Percentiles rank a stretch among this genome's conserved stretches.
These are phyloP conservation scores for Eublepharis macularius DNA, from an alignment of 2,113 vertebrate genomes.

Conservation along the genomic window DNA sequence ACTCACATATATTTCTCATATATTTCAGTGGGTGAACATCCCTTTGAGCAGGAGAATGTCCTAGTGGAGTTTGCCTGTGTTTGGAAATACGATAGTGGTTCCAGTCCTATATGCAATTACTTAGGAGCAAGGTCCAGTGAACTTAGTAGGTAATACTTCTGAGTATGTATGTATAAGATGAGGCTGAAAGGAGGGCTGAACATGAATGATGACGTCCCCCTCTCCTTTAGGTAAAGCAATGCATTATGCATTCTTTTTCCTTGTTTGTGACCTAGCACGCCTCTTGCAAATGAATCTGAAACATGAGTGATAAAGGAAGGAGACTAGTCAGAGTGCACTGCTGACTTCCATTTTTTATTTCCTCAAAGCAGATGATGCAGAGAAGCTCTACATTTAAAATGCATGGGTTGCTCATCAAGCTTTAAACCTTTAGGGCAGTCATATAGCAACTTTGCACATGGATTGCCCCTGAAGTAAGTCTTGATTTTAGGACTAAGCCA, in stretches of 20 bases:
- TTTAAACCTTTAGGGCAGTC: conserved; percentile 66
- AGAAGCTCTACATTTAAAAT: conserved; percentile 68
- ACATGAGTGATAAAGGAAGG: conserved; percentile 54
- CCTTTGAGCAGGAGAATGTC: not conserved
- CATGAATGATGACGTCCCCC: not conserved
- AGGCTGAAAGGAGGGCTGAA: not conserved
- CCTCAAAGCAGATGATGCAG: conserved; percentile 56
- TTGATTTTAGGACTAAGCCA: conserved; percentile 89
- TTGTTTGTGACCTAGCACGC: not conserved
- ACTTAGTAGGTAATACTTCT: not conserved
- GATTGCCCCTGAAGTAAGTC: conserved; percentile 85
- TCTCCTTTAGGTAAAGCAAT: not conserved
- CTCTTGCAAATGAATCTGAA: conserved; percentile 38
- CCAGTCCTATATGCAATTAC: not conserved
- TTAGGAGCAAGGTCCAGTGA: not conserved
- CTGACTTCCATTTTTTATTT: conserved; percentile 58
- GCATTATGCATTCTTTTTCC: conserved; percentile 46
- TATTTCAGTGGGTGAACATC: too few species aligned
- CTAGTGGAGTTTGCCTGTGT: not conserved
- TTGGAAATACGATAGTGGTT: not conserved
- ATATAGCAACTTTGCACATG: conserved; percentile 74
- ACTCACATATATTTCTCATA: too few species aligned
- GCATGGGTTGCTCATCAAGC: conserved; percentile 58
- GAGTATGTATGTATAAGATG: not conserved
- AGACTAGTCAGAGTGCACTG: not conserved